Evolutionary conservation across 1,140 invertebrate genomes (phyloP), one percentile per base, ranked within the genome.

Genomic region (Drosophila pectinifera): DNA sequence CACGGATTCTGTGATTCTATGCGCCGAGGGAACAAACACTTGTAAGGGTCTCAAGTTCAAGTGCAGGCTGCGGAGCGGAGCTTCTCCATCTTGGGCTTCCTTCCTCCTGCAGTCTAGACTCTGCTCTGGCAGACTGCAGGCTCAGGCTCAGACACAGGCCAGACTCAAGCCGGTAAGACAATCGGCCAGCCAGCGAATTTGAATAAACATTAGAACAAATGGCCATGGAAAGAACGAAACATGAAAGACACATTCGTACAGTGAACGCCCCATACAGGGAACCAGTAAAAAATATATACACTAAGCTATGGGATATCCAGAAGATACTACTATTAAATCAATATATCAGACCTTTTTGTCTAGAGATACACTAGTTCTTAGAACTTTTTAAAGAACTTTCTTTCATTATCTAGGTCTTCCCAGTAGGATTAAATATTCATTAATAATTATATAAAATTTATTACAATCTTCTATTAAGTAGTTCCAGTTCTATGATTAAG

Each of bases 31-130:
- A 73, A 70, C 28, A 56, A 56, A 73, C 42, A 58, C 28, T 38
- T 45, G 51, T n/a, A 13, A 34, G 72, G 69, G 72, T 74, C 72
- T 74, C 72, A 74, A 74, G 72, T 74, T 74, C 72, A 74, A 74
- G 72, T 74, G 72, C 72, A 74, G 58, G 42, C 51, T 11, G 51
- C 51, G 38, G 36, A n/a, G 38, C 38, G 31, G 51, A 54, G 51
- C 51, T 53, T 65, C 64, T 68, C 64, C 64, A 67, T 46, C 70
- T 64, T 75, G 72, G 72, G 70, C 70, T 74, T 74, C 70, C 72
- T 74, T 74, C 72, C 72, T 41, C 45, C 39, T 69, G 38, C 43
- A 48, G 72, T 75, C 72, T 74, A 74, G 70, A 75, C 72, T 38
- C 18, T 2, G 31, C 49, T 53, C 31, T 20, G 43, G 41, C 6